Base-by-base conservation (phyloP, 2,113 vertebrate species). In the Vanacampus margaritifer region DNA sequence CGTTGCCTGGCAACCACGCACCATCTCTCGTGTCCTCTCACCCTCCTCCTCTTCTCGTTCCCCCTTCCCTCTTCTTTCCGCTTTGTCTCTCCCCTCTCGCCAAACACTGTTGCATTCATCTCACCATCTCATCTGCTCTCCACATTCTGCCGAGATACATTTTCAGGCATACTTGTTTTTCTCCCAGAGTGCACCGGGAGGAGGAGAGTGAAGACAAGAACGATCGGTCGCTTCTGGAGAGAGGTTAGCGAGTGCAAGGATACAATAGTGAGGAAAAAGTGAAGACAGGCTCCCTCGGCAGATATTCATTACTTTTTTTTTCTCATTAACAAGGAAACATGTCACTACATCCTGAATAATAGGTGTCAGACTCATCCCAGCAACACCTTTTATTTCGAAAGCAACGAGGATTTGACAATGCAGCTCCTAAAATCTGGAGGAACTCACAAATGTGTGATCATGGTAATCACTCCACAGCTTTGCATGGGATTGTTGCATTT, bases 1-100 rank as follows among this genome's bases (percentile, higher is more conserved):
- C 78, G 90, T 92, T 90, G 88, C 91, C 64, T 88, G 84, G 91
- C 90, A 92, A 92, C 91, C 89, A 72, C 84, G 84, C 88, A 88
- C 88, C 84, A 86, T 87, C 79, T 87, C 79, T 68, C 9, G 58
- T 79, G 74, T 75, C 75, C 75, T 83, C 78, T 83, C 79, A 67
- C 81, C 71, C 63, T 45, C 61, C 65, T 60, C 61, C 65, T 35
- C 21, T 26, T 23, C 9, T 21, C 48, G 8, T 35, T 28, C 28
- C 57, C 57, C 68, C 50, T 58, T 53, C 69, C 28, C 50, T 58
- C 70, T 66, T 67, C 46, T 60, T 70, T 64, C 65, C 51, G 67
- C 79, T 76, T 82, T 80, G 73, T 82, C 66, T 76, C 79, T 78
- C 64, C 74, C 65, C 57, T 78, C 72, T 19, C 70, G 12, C 51